Conservation (phyloP, 1,140 invertebrate genomes). For the Mya arenaria region DNA sequence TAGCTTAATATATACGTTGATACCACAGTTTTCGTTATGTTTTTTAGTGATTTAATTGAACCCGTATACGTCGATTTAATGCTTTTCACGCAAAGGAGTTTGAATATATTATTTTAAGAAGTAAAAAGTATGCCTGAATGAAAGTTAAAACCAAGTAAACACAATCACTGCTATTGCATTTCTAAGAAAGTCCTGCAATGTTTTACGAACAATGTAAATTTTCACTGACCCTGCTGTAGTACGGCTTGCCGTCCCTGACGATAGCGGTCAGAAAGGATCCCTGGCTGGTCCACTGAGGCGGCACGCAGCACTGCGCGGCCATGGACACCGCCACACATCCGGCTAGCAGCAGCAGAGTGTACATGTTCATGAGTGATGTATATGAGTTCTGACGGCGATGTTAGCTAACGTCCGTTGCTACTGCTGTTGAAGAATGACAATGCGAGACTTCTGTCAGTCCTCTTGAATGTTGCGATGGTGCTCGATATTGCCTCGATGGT, state of each 20-base stretch:
- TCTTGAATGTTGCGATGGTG: background rate
- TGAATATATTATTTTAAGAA: too few species aligned
- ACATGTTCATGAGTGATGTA: constrained; percentile 24
- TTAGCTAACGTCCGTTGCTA: too few species aligned
- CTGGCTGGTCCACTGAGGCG: constrained; percentile 32
- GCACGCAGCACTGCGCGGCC: constrained; percentile 41
- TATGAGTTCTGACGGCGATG: background rate
- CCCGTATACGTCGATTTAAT: too few species aligned
- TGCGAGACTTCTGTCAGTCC: background rate
- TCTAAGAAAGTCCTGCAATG: too few species aligned
- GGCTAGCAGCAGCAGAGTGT: constrained; percentile 11
- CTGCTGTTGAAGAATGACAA: background rate
- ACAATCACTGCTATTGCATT: too few species aligned
- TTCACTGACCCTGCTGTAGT: constrained; percentile 17
- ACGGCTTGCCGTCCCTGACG: constrained; percentile 36
- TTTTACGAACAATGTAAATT: too few species aligned
- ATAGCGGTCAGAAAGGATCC: constrained; percentile 16
- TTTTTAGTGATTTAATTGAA: too few species aligned
- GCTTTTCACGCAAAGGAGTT: too few species aligned
- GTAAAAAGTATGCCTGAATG: too few species aligned
- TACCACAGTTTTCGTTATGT: too few species aligned
- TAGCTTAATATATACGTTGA: too few species aligned
- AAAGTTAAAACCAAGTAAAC: too few species aligned
- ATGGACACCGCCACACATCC: constrained; percentile 11
- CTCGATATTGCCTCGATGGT: background rate